Conservation (phyloP, 2,113 vertebrate species). For the Barnardius zonarius region DNA sequence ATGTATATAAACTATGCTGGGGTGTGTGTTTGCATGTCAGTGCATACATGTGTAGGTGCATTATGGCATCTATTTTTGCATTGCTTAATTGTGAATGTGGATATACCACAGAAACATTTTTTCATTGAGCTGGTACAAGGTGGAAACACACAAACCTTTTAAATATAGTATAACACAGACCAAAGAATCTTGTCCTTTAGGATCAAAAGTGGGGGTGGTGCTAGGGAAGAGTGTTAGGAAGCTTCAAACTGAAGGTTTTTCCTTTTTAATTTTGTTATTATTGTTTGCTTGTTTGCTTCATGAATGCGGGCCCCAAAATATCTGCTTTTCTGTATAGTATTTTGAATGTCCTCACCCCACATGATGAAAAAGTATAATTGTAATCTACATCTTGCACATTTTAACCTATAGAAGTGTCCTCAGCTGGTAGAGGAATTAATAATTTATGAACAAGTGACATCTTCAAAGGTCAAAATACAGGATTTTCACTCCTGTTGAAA, state of each 20-base stretch:
- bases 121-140: neutral
- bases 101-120: neutral
- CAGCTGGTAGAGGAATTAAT: neutral
- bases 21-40: neutral
- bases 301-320: neutral
- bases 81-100: neutral
- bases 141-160: neutral
- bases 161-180: neutral
- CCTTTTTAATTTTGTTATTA: neutral
- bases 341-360: neutral
- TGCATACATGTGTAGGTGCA: neutral
- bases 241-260: neutral
- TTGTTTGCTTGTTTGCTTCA: neutral
- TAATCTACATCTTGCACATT: neutral
- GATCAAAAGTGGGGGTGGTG: neutral
- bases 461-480: neutral
- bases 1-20: neutral
- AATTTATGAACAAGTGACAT: neutral
- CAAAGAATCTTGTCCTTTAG: neutral
- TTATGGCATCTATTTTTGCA: neutral
- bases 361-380: neutral
- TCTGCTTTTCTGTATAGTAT: neutral
- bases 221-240: neutral
- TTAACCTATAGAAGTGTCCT: neutral
- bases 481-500: neutral